Base-by-base conservation (phyloP, 1,140 invertebrate species). In the Chymomyza costata region DNA sequence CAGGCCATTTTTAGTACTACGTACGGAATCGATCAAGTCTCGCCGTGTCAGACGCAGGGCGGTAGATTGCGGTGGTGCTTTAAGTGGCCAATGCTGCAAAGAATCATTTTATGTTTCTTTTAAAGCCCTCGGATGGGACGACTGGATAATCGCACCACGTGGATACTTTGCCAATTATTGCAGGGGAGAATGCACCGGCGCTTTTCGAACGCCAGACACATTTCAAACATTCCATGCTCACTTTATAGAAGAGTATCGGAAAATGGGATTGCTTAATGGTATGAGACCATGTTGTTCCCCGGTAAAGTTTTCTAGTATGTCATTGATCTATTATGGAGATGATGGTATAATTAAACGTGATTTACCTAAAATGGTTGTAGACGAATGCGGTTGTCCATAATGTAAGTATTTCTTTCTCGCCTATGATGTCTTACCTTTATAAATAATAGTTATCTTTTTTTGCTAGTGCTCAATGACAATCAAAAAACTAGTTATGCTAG, bases 111-210 rank as follows among this genome's bases (percentile, higher is more conserved):
- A 94, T 87, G 94, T 97, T 34, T 94, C 91, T 84, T 97, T 97
- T 87, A 92, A 92, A 59, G 91, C 94, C 47, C 89, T 97, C 10
- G 95, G 95, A 47, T 97, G 95, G 95, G 94, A 96, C 83, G 95
- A 96, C 87, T 97, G 95, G 94, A 95, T 98, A 73, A 96, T 97
- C 56, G 94, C 94, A 28, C 95, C 95, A 3, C 89, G 91, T 76
- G 92, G 92, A 85, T 96, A 97, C 87, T 94, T 94, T 86, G 95
- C 95, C n/a, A 97, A 97, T 86, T 97, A 96, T 86, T 97, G 96
- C 86, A 90, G 92, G 67, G 95, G 95, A 37, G 93, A 95, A 68
- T 97, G 95, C 85, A 86, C 86, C 10, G 91, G 90, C 18, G 86
- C 89, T 2, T 89, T 93, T 59, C 89, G 93, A 41, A 94, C 93